Evolutionary conservation across 2,113 vertebrate genomes (phyloP).

Genomic region (Microcebus jonahi): DNA sequence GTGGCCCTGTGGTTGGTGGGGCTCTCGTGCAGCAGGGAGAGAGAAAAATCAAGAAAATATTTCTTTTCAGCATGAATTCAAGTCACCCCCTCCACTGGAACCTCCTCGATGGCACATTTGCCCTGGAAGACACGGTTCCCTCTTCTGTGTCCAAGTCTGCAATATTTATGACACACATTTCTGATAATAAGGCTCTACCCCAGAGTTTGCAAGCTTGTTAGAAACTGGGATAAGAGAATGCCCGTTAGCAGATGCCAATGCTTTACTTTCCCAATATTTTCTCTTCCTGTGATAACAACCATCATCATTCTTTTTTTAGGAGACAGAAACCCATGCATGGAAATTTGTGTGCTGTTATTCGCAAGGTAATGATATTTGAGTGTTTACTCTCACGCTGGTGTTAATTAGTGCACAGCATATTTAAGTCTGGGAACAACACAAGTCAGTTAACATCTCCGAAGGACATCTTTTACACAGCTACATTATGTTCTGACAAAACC

Average conservation of each 20-base stretch:
- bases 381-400: constrained; percentile 50
- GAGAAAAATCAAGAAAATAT: not conserved
- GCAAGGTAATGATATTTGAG: constrained; percentile 59
- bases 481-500: constrained; percentile 74
- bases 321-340: constrained; percentile 58
- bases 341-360: constrained; percentile 60
- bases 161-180: not conserved
- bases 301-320: constrained; percentile 65
- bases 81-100: not conserved
- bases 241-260: not conserved
- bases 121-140: not conserved
- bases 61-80: not conserved
- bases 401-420: constrained; percentile 80
- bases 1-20: too few relatives aligned
- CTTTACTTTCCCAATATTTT: constrained; percentile 40
- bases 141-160: not conserved
- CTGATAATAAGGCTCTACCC: not conserved
- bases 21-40: not conserved
- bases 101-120: not conserved
- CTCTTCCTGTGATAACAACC: constrained; percentile 60
- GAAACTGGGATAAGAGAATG: not conserved
- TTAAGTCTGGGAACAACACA: constrained; percentile 72
- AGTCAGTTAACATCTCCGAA: constrained; percentile 77
- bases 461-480: constrained; percentile 78
- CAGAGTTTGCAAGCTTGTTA: constrained; percentile 21